phyloP scores from a whole-genome alignment of 2,797 vertebrate genomes.

The Xerus rutilus region DNA sequence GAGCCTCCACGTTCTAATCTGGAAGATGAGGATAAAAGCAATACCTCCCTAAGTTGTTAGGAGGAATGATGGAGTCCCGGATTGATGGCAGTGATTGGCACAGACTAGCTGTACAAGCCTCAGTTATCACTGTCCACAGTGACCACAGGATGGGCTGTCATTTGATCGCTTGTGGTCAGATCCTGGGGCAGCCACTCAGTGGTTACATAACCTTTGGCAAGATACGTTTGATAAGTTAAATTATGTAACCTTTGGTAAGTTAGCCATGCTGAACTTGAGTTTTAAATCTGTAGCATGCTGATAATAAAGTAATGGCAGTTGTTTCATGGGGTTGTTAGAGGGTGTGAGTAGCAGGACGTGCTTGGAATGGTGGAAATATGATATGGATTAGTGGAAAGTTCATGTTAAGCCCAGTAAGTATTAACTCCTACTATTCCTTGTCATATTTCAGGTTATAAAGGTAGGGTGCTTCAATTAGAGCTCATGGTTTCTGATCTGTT shows the following conservation, averaged over 20 bases:
- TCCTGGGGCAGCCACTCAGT: neutral
- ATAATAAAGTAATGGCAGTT: neutral
- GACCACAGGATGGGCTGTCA: neutral
- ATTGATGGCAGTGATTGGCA: neutral
- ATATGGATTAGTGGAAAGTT: neutral
- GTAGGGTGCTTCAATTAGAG: neutral
- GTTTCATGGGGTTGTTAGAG: neutral
- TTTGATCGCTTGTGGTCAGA: neutral
- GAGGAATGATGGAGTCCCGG: neutral
- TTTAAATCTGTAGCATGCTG: neutral
- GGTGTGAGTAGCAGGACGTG: neutral
- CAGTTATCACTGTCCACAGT: too few relatives aligned
- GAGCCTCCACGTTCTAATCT: neutral
- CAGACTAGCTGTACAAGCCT: neutral
- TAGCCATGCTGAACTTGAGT: neutral
- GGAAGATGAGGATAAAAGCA: neutral
- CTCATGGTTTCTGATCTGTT: neutral
- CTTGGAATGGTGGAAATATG: neutral
- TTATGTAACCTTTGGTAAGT: neutral
- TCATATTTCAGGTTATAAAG: neutral
- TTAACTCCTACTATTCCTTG: neutral
- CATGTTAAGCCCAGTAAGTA: neutral
- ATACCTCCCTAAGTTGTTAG: neutral
- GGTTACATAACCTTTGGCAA: neutral
- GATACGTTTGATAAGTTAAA: neutral